A percentile compares a stretch with the other conserved stretches of the same genome.
Evolutionary conservation across 2,113 vertebrate genomes (phyloP).

Genomic region (Peromyscus leucopus): DNA sequence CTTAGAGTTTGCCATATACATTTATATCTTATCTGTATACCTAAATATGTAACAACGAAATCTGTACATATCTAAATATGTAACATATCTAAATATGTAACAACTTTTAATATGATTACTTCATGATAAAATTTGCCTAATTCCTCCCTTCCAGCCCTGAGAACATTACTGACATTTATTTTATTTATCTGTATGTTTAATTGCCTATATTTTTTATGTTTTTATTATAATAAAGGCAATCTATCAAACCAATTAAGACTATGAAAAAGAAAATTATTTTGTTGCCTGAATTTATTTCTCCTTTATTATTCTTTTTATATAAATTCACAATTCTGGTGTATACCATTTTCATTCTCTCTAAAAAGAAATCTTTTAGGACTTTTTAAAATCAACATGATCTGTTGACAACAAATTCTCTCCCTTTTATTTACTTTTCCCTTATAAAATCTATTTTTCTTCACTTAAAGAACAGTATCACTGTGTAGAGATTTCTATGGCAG

Average conservation of each 20-base stretch:
- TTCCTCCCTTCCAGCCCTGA: background rate
- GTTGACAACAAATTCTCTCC: background rate
- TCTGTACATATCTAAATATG: background rate
- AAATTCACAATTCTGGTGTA: background rate
- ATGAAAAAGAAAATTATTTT: background rate
- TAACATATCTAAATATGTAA: background rate
- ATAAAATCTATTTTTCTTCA: background rate
- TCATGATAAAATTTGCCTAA: background rate
- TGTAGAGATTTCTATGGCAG: background rate
- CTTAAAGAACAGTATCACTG: background rate
- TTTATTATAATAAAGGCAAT: background rate
- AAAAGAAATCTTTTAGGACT: background rate
- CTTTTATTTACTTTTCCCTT: background rate
- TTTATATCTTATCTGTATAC: background rate
- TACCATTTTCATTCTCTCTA: background rate
- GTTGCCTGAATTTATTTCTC: background rate
- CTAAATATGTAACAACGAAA: background rate
- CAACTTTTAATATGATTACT: background rate
- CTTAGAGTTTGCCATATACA: background rate
- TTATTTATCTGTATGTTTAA: background rate
- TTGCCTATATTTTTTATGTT: background rate
- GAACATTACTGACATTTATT: background rate
- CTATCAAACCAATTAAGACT: background rate
- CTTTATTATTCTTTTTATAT: background rate
- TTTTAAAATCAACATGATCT: background rate